Evolutionary conservation across 2,888 invertebrate genomes (phyloP).

Genomic region (Hermaeophaga mercurialis): DNA sequence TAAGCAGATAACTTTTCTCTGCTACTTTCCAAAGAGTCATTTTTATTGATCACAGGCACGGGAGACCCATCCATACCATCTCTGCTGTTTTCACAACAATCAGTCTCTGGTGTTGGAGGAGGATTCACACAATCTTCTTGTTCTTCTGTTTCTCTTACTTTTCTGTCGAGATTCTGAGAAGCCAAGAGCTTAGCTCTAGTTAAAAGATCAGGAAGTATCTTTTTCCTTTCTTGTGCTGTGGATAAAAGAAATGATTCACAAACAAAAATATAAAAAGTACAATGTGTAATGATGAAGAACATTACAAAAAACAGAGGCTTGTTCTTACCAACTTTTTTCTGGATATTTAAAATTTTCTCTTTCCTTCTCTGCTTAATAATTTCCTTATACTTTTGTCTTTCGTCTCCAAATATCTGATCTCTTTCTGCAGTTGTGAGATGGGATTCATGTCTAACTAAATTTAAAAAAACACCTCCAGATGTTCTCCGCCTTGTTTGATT

Average conservation of each 20-base stretch:
- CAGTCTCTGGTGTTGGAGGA: constrained; percentile 81
- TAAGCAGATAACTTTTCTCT: constrained; percentile 57
- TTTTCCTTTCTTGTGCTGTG: constrained; percentile 42
- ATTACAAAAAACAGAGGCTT: no score
- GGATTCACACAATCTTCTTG: constrained; percentile 70
- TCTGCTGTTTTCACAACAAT: constrained; percentile 68
- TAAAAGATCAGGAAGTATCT: constrained; percentile 67
- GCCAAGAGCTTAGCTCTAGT: constrained; percentile 63
- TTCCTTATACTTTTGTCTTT: constrained; percentile 63
- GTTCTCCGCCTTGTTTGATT: constrained; percentile 82
- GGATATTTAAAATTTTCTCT: constrained; percentile 68
- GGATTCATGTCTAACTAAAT: constrained; percentile 75
- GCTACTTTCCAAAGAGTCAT: constrained; percentile 25
- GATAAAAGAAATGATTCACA: constrained; percentile 26
- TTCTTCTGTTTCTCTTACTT: constrained; percentile 57
- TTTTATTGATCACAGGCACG: constrained; percentile 22
- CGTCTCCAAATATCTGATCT: constrained; percentile 71
- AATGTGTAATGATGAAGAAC: neutral
- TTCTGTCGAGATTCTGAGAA: constrained; percentile 49
- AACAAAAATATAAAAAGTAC: neutral
- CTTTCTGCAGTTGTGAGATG: constrained; percentile 70
- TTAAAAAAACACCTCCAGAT: constrained; percentile 85
- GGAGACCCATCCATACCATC: constrained; percentile 57
- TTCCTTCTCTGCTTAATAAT: constrained; percentile 63
- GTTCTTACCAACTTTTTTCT: constrained; percentile 60